These are phyloP conservation scores for Rhinichthys klamathensis DNA, from an alignment of 2,113 vertebrate genomes.

Conservation along the genomic window DNA sequence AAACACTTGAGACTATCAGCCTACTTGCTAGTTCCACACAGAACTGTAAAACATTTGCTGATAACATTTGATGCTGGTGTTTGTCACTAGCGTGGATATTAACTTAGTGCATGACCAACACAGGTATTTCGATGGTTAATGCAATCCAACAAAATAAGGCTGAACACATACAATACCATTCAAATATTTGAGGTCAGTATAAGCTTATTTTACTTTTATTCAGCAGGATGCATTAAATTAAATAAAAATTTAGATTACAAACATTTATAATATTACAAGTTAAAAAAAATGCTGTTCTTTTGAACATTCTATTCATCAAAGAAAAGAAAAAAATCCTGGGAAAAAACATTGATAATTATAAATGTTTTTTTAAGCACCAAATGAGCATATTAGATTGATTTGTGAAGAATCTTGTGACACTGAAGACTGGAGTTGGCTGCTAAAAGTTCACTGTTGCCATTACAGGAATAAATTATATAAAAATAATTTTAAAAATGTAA, in stretches of 20 bases:
- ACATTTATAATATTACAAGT: not conserved
- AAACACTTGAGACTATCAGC: not conserved
- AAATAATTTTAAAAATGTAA: too few species aligned
- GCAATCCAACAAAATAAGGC: not conserved
- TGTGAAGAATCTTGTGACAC: not conserved
- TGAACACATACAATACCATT: not conserved
- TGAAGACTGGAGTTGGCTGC: too few species aligned
- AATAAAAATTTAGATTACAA: not conserved
- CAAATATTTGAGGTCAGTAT: not conserved
- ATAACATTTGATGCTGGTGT: slow-evolving; percentile 1
- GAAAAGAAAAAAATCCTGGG: not conserved
- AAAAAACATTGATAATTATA: not conserved
- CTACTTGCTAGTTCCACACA: slow-evolving; percentile 11
- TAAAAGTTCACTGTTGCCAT: not conserved
- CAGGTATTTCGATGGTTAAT: not conserved
- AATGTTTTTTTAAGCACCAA: not conserved
- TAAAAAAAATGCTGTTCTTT: too few species aligned
- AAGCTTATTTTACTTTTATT: not conserved
- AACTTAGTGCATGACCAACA: not conserved
- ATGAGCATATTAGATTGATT: not conserved
- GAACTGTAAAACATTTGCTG: not conserved
- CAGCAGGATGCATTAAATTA: not conserved
- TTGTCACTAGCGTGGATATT: not conserved
- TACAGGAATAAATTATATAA: not conserved
- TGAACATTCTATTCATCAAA: not conserved